Percentiles rank a stretch among this genome's conserved stretches.
Conservation (phyloP, 2,888 invertebrate genomes). For the Sicus ferrugineus region DNA sequence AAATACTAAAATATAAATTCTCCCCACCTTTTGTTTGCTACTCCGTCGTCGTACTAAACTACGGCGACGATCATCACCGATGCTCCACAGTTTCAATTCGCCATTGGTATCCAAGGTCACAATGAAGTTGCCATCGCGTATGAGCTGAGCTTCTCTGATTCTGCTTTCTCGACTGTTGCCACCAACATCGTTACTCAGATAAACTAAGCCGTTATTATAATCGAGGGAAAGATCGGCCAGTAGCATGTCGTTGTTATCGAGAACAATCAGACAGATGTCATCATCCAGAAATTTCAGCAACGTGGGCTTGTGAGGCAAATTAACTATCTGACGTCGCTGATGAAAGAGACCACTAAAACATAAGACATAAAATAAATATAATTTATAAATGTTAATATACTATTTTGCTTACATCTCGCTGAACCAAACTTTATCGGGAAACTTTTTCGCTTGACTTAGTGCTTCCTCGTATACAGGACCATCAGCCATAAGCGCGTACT, state of each 20-base stretch:
- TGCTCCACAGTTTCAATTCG: conserved; percentile 56
- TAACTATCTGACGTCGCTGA: conserved; percentile 60
- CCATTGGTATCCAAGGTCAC: conserved; percentile 58
- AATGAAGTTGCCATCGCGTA: conserved; percentile 53
- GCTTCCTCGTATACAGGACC: conserved; percentile 56
- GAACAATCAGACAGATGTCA: conserved; percentile 57
- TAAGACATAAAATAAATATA: not conserved
- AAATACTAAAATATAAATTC: no score
- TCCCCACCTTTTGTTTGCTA: conserved; percentile 41
- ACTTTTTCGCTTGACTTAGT: conserved; percentile 52
- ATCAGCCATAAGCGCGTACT: conserved; percentile 56
- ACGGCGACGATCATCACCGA: conserved; percentile 49
- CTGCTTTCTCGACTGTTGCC: conserved; percentile 29
- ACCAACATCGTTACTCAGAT: conserved; percentile 47
- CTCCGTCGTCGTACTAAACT: conserved; percentile 44
- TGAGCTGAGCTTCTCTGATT: conserved; percentile 52
- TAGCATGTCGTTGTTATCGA: conserved; percentile 52
- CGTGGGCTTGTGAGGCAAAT: conserved; percentile 52
- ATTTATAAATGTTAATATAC: not conserved
- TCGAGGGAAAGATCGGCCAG: conserved; percentile 58
- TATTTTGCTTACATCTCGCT: conserved; percentile 52
- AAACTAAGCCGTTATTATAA: conserved; percentile 50
- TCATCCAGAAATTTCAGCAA: conserved; percentile 53
- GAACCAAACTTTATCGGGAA: conserved; percentile 58
- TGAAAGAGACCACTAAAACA: conserved; percentile 57